Conservation (phyloP, 30 jellyfish, hydroid and myxozoan species). For the Nemopilema nomurai region DNA sequence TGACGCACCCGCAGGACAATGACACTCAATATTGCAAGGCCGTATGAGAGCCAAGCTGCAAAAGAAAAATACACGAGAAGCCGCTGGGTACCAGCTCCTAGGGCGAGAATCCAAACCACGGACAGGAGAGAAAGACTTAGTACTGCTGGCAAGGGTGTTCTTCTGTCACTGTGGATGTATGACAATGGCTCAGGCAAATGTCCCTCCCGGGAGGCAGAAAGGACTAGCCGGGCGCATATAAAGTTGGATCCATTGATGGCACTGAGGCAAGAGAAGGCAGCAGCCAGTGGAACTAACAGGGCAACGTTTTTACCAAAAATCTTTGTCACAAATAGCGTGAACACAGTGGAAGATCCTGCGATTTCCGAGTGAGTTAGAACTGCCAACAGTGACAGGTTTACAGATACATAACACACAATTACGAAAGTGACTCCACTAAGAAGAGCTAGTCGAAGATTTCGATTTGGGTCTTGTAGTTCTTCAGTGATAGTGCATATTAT, state of each 20-base stretch:
- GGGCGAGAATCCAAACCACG: background rate
- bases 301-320: slow-evolving; percentile 25
- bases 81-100: slow-evolving; percentile 2
- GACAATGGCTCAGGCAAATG: slow-evolving; percentile 23
- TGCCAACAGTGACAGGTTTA: slow-evolving; percentile 34
- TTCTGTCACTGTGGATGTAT: slow-evolving; percentile 9
- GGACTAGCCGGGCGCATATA: background rate
- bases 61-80: slow-evolving; percentile 24
- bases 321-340: slow-evolving; percentile 9
- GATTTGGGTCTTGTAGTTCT: background rate
- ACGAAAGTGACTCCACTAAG: slow-evolving; percentile 14
- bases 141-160: slow-evolving; percentile 19
- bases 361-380: slow-evolving; percentile 19
- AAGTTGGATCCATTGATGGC: slow-evolving; percentile 7
- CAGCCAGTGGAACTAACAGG: slow-evolving; percentile 9
- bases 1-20: slow-evolving; percentile 30
- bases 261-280: slow-evolving; percentile 8
- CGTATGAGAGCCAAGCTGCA: slow-evolving; percentile 45
- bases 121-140: background rate
- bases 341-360: slow-evolving; percentile 11
- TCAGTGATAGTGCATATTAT: background rate
- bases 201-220: slow-evolving; percentile 38
- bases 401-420: background rate
- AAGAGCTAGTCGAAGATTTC: slow-evolving; percentile 10
- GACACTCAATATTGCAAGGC: slow-evolving; percentile 27